These are phyloP conservation scores for Drosophila orosa DNA, from an alignment of 1,140 invertebrate species.

Conservation along the genomic window DNA sequence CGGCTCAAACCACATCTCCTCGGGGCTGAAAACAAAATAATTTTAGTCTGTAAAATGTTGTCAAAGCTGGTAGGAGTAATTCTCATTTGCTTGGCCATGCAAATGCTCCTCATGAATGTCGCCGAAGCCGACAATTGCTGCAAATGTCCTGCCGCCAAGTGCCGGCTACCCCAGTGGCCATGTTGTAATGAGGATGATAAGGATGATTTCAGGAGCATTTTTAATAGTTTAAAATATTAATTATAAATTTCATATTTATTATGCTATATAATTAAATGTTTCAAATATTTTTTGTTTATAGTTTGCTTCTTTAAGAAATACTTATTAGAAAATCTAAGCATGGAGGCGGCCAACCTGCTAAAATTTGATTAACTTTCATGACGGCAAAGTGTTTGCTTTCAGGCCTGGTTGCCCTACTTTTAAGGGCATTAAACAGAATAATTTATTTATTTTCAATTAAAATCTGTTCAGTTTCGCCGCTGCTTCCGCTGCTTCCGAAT, in stretches of 20 bases:
- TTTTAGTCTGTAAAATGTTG: constrained; percentile 3
- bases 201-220: too few relatives aligned
- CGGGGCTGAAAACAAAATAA: background rate
- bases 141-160: constrained; percentile 7
- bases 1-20: background rate
- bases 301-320: background rate
- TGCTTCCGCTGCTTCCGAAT: constrained; percentile 4
- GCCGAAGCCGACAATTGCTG: constrained; percentile 11
- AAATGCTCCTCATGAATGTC: background rate
- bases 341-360: background rate
- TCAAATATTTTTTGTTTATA: background rate
- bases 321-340: background rate
- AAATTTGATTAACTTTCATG: constrained; percentile 11
- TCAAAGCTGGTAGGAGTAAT: background rate
- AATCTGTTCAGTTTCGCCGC: constrained; percentile 27
- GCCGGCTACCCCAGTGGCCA: constrained; percentile 21
- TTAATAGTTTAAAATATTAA: too few relatives aligned
- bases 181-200: too few relatives aligned
- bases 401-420: background rate
- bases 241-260: too few relatives aligned
- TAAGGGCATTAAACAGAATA: constrained; percentile 37
- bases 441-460: constrained; percentile 60
- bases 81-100: background rate
- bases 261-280: background rate
- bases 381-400: constrained; percentile 3